Conservation (phyloP, 2,797 vertebrate genomes). For the Sebastiscus tertius region DNA sequence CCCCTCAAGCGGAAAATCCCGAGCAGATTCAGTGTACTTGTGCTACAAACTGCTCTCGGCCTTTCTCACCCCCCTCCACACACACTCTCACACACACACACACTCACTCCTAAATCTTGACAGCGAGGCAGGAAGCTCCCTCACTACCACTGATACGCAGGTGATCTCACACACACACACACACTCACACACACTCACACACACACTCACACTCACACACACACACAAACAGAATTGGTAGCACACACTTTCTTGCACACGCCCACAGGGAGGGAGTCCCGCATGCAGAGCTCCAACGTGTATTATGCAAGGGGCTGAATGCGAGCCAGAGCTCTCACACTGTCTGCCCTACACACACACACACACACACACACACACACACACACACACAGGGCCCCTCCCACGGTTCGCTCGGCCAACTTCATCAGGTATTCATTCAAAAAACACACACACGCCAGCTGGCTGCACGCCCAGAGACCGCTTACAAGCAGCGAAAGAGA, state of each 20-base stretch:
- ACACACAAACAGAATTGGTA: conserved; percentile 56
- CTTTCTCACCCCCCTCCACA: conserved; percentile 17
- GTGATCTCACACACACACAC: conserved; percentile 35
- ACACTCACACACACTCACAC: not conserved
- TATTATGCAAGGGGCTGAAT: conserved; percentile 85
- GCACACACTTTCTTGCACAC: conserved; percentile 72
- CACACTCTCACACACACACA: conserved; percentile 28
- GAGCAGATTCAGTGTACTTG: conserved; percentile 54
- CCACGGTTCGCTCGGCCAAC: conserved; percentile 82
- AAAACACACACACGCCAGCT: conserved; percentile 82
- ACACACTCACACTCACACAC: conserved; percentile 18
- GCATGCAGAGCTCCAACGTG: conserved; percentile 82
- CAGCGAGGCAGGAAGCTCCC: conserved; percentile 68
- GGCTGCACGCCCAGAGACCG: conserved; percentile 81
- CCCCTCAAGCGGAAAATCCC: conserved; percentile 65
- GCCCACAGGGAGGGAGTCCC: conserved; percentile 82
- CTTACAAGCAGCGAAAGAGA: conserved; percentile 73
- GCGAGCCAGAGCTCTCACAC: conserved; percentile 80
- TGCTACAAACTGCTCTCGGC: conserved; percentile 62
- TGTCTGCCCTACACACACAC: conserved; percentile 48
- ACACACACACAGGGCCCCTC: conserved; percentile 65
- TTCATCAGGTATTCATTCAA: conserved; percentile 95
- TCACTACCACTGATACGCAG: conserved; percentile 72
- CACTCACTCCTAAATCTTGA: conserved; percentile 55
- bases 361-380: conserved; percentile 24